Evolutionary conservation across 1,140 invertebrate species (phyloP).

Genomic region (Whitmania pigra): DNA sequence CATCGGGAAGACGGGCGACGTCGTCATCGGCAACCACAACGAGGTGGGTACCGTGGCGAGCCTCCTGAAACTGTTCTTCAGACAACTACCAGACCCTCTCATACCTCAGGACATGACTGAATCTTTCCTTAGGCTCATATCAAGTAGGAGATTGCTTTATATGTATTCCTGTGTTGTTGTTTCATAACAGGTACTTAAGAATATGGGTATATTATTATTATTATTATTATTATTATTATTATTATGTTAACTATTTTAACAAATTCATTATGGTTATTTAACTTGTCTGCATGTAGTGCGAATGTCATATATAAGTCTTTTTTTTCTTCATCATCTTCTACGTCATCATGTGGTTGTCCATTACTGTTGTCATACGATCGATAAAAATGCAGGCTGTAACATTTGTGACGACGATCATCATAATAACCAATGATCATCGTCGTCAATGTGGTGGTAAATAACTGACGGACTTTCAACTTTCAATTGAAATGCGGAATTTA

Average conservation of each 20-base stretch:
- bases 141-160: constrained; percentile 28
- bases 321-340: too few species aligned
- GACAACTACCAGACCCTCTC: constrained; percentile 42
- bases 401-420: too few species aligned
- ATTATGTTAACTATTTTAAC: background rate
- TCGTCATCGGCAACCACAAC: constrained; percentile 36
- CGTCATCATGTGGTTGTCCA: too few species aligned
- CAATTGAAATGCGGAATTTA: background rate
- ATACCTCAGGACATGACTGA: constrained; percentile 37
- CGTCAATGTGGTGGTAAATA: too few species aligned
- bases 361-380: too few species aligned
- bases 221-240: too few species aligned
- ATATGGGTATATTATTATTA: too few species aligned
- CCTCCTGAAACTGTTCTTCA: constrained; percentile 41
- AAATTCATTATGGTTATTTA: background rate
- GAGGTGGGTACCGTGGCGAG: constrained; percentile 41
- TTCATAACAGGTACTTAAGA: background rate
- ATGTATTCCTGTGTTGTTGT: background rate
- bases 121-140: constrained; percentile 32
- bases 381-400: too few species aligned
- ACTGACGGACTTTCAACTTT: background rate
- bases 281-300: background rate
- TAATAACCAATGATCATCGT: too few species aligned
- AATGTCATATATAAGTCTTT: too few species aligned
- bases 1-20: constrained; percentile 42